Base-by-base conservation (phyloP, 1,140 invertebrate species). In the Apis dorsata region DNA sequence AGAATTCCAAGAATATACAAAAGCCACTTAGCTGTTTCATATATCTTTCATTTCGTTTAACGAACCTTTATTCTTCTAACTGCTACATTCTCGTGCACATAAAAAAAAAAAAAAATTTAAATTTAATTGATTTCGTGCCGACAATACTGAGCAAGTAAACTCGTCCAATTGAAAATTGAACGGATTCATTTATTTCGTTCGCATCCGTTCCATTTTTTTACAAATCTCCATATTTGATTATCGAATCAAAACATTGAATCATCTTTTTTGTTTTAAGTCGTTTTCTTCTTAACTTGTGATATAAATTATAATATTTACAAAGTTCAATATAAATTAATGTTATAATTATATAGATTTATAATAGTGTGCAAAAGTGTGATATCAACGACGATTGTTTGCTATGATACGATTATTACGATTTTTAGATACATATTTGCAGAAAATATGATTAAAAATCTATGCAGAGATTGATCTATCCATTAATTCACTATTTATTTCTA, bases 101-200 rank as follows among this genome's bases (percentile, higher is more conserved):
- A 24, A 24, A 3, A 55, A 53, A n/a, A 24, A 28, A 44, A 24
- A 28, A 51, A 72, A 17, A 44, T 13, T n/a, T 13, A 49, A 44
- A 10, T 73, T 72, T 63, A 55, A 63, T 62, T 73, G 59, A 80
- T 63, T 53, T 51, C 34, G 9, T 12, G 44, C 79, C 49, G 73
- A 69, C 63, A 59, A 21, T 66, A 24, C 44, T 21, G 15, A 28
- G 11, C n/a, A n/a, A 34, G 15, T 17, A n/a, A 71, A 62, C 49
- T 63, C 68, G 75, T 44, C 5, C 34, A 44, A 72, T 79, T n/a
- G 68, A 34, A 71, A 76, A 69, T 60, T 21, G 57, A 51, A 74
- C 62, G 59, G n/a, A 68, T 69, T n/a, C 28, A 19, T 24, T 55
- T 55, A 44, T 57, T 57, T 65, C 69, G 1, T 21, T 21, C 21